phyloP scores from a whole-genome alignment of 2,113 vertebrate species.

The Mus musculus region GRCm39 chr1:24213001-24213500 shows the following conservation, averaged over 20 bases:
- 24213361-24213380: neutral
- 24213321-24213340: neutral
- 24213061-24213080: neutral
- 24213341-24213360: neutral
- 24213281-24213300: neutral
- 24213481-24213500: neutral
- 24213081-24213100: neutral
- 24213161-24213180: neutral
- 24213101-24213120: neutral
- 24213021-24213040: neutral
- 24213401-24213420: neutral
- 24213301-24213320: neutral
- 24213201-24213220: neutral
- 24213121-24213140: neutral
- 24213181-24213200: neutral
- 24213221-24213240: neutral
- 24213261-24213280: rapidly evolving
- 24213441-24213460: neutral
- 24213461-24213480: neutral
- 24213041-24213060: neutral
- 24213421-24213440: neutral
- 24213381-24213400: neutral
- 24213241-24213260: no score
- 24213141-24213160: neutral
- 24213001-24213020: neutral